Percentiles rank a stretch among this genome's conserved stretches.
phyloP scores from a whole-genome alignment of 2,113 vertebrate species.

The Eurystomus gularis region DNA sequence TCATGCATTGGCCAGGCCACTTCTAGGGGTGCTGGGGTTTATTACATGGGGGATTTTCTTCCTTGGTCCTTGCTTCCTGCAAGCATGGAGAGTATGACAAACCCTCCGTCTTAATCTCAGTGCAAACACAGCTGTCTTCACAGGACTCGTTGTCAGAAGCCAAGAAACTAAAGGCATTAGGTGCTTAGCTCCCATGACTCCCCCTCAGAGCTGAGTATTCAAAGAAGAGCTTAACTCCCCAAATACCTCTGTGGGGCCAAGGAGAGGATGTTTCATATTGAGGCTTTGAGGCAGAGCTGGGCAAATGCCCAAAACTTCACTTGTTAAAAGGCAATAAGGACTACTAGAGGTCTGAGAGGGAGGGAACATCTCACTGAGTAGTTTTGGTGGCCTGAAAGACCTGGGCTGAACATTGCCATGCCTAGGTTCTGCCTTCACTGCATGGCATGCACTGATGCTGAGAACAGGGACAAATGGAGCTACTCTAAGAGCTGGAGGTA shows the following conservation, averaged over 20 bases:
- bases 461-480: neutral
- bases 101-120: neutral
- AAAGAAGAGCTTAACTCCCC: neutral
- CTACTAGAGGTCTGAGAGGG: neutral
- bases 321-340: neutral
- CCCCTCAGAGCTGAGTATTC: neutral
- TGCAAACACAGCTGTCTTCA: constrained; percentile 27
- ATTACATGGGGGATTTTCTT: neutral
- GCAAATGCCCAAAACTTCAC: neutral
- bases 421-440: neutral
- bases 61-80: neutral
- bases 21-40: neutral
- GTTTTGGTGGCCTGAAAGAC: neutral
- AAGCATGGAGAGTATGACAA: neutral
- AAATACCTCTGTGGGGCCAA: neutral
- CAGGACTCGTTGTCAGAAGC: neutral
- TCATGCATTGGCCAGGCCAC: neutral
- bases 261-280: neutral
- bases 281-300: neutral
- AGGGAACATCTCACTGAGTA: neutral
- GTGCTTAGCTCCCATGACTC: neutral
- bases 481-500: neutral
- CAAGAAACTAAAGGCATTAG: constrained; percentile 2
- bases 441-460: neutral
- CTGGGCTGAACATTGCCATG: rapidly evolving